Conservation (phyloP, 1,140 invertebrate genomes). For the Battus philenor region DNA sequence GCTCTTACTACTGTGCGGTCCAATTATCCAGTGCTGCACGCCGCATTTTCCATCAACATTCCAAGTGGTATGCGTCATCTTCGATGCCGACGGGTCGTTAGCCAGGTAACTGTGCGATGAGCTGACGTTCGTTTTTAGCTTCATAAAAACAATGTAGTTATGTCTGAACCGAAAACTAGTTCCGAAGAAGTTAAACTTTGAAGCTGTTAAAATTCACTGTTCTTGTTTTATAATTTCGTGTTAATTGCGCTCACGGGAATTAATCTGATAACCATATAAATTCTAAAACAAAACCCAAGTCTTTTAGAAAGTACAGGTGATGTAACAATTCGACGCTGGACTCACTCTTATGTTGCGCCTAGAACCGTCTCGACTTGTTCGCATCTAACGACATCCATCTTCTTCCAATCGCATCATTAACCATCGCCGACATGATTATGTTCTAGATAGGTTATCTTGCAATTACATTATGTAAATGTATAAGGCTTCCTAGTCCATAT, state of each 20-base stretch:
- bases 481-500: conserved; percentile 24
- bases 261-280: conserved; percentile 40
- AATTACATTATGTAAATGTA: conserved; percentile 17
- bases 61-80: conserved; percentile 52
- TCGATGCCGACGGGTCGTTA: conserved; percentile 30
- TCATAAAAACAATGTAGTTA: background rate
- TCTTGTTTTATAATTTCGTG: background rate
- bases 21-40: conserved; percentile 43
- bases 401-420: conserved; percentile 6
- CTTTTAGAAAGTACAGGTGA: conserved; percentile 52
- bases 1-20: conserved; percentile 35
- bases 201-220: background rate
- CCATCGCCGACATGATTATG: conserved; percentile 13
- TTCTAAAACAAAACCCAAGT: conserved; percentile 33
- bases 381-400: conserved; percentile 9
- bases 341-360: background rate
- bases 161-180: too few relatives aligned
- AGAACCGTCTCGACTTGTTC: conserved; percentile 2
- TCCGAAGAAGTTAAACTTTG: background rate
- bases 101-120: conserved; percentile 11
- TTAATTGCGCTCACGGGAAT: background rate
- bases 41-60: conserved; percentile 60
- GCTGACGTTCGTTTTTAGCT: background rate
- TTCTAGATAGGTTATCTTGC: conserved; percentile 11
- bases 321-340: conserved; percentile 25